These are phyloP conservation scores for Palythoa caribaeorum DNA, from an alignment of 92 coral and sea anemone species.

Conservation along the genomic window DNA sequence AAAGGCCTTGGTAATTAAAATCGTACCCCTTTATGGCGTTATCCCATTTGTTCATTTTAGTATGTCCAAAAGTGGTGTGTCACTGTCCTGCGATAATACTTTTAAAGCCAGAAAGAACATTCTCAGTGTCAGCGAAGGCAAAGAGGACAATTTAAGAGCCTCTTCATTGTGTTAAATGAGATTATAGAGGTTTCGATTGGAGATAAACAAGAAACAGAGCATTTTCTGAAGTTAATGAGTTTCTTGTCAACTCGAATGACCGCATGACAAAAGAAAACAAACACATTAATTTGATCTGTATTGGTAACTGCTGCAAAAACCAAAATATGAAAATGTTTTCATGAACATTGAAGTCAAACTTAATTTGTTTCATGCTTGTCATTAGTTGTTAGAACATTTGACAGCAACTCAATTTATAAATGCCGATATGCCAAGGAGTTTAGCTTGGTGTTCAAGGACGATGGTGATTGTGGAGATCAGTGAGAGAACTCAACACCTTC, in stretches of 20 bases:
- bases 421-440: slow-evolving; percentile 53
- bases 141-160: slow-evolving; percentile 42
- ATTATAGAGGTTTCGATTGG: slow-evolving; percentile 50
- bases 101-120: slow-evolving; percentile 52
- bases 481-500: slow-evolving; percentile 31
- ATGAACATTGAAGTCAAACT: slow-evolving; percentile 54
- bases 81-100: slow-evolving; percentile 55
- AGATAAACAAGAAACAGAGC: slow-evolving; percentile 45
- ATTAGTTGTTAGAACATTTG: slow-evolving; percentile 45
- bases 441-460: slow-evolving; percentile 52
- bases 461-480: slow-evolving; percentile 34
- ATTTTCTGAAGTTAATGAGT: slow-evolving; percentile 49
- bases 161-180: slow-evolving; percentile 54
- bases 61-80: neutral
- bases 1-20: no score
- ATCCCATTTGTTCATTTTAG: no score
- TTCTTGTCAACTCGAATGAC: slow-evolving; percentile 1
- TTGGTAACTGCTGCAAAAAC: slow-evolving; percentile 68
- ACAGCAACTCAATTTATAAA: neutral
- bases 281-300: slow-evolving; percentile 40
- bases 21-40: no score
- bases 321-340: slow-evolving; percentile 55
- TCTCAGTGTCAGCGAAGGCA: slow-evolving; percentile 22
- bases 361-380: slow-evolving; percentile 69
- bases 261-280: neutral